Evolutionary conservation across 2,113 vertebrate genomes (phyloP).

Genomic region (Ptyas mucosa): DNA sequence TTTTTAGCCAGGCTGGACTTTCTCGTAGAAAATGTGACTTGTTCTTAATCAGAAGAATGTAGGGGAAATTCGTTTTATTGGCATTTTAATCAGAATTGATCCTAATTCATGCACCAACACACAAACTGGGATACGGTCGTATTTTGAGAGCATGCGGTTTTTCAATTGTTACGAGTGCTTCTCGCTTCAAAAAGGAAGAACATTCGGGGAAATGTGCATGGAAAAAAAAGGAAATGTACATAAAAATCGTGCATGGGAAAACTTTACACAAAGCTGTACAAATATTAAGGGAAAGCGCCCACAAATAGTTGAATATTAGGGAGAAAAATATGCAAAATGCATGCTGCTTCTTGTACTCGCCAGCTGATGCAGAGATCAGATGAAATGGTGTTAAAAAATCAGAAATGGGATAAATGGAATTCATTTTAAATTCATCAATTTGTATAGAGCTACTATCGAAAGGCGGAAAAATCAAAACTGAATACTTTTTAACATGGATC

Average conservation of each 20-base stretch:
- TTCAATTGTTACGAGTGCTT: background rate
- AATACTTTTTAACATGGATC: too few relatives aligned
- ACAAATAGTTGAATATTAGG: background rate
- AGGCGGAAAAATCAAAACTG: too few relatives aligned
- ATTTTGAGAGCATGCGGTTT: background rate
- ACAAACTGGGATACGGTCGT: background rate
- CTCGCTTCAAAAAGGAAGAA: background rate
- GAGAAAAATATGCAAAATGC: background rate
- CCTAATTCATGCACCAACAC: background rate
- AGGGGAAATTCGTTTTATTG: background rate
- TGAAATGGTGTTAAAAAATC: background rate
- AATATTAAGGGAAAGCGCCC: background rate
- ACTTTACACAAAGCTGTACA: background rate
- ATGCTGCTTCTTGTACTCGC: background rate
- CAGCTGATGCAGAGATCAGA: background rate
- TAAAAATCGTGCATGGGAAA: background rate
- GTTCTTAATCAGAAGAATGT: background rate
- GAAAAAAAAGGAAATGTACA: background rate
- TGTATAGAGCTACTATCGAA: background rate
- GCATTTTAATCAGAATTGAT: background rate
- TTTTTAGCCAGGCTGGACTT: background rate
- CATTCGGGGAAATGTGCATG: too few relatives aligned
- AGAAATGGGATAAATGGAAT: background rate
- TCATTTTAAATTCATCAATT: background rate
- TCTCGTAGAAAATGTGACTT: background rate